Evolutionary conservation across 2,888 invertebrate species (phyloP).

Genomic region (Campoletis raptor): DNA sequence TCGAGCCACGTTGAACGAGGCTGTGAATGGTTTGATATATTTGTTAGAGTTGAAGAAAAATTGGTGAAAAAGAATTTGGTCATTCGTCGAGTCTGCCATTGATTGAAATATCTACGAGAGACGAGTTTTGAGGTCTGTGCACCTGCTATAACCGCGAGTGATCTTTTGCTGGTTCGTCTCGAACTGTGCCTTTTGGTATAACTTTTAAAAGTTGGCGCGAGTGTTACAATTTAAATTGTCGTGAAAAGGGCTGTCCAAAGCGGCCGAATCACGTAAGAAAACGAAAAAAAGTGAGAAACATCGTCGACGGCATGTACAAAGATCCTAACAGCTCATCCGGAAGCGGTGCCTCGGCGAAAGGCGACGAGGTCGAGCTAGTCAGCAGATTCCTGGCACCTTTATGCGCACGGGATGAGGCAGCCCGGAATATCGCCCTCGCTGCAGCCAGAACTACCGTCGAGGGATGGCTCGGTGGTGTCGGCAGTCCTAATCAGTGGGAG

Average conservation of each 20-base stretch:
- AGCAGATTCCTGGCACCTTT: constrained; percentile 86
- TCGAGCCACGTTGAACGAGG: constrained; percentile 67
- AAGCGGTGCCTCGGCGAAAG: constrained; percentile 79
- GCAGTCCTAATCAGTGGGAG: constrained; percentile 85
- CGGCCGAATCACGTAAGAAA: neutral
- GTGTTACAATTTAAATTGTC: neutral
- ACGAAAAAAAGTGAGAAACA: constrained; percentile 18
- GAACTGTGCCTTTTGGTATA: constrained; percentile 55
- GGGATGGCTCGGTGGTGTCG: constrained; percentile 86
- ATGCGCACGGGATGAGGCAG: constrained; percentile 86
- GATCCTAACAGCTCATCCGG: constrained; percentile 75
- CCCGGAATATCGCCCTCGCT: constrained; percentile 86
- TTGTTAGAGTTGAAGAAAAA: constrained; percentile 32
- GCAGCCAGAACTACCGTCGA: constrained; percentile 86
- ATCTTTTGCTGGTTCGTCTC: constrained; percentile 42
- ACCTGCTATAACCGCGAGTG: neutral
- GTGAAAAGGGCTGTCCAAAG: neutral
- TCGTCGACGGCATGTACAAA: constrained; percentile 77
- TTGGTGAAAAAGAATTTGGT: neutral
- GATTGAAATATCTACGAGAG: constrained; percentile 1
- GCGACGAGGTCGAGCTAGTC: constrained; percentile 85
- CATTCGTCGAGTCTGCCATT: neutral
- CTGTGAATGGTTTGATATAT: constrained; percentile 59
- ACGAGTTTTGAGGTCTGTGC: neutral
- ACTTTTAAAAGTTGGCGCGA: constrained; percentile 18